Evolutionary conservation across 2,113 vertebrate genomes (phyloP).

Genomic region (Quiscalus mexicanus): DNA sequence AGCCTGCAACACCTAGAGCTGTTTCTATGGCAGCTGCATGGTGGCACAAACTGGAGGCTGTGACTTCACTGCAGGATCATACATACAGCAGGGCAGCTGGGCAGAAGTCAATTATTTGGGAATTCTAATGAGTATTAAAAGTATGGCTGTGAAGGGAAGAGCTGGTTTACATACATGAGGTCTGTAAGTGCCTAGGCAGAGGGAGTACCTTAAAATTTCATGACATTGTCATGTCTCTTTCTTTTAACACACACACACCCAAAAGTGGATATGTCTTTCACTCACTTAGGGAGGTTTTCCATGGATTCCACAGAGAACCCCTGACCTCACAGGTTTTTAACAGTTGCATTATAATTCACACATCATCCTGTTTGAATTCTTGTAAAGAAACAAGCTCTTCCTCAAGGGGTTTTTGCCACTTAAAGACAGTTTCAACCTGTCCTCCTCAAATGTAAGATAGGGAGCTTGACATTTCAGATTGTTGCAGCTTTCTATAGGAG

Average conservation of each 20-base stretch:
- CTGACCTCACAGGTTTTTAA: slow-evolving; percentile 80
- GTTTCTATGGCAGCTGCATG: slow-evolving; percentile 45
- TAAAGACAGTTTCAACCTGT: not conserved
- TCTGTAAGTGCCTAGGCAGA: not conserved
- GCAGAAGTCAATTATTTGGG: not conserved
- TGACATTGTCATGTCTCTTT: not conserved
- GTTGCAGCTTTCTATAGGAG: slow-evolving; percentile 17
- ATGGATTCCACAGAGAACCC: slow-evolving; percentile 78
- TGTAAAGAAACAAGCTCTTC: slow-evolving; percentile 17
- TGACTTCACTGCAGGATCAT: slow-evolving; percentile 12
- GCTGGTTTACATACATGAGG: not conserved
- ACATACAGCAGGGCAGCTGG: not conserved
- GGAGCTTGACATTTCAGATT: slow-evolving; percentile 10
- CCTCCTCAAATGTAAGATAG: not conserved
- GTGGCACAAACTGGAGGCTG: not conserved
- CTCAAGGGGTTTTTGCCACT: not conserved
- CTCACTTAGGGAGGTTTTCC: slow-evolving; percentile 66
- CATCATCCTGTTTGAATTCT: slow-evolving; percentile 82
- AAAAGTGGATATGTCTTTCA: not conserved
- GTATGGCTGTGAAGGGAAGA: not conserved
- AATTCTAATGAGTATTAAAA: not conserved
- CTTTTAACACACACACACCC: not conserved
- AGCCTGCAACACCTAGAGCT: slow-evolving; percentile 1
- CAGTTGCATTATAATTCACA: slow-evolving; percentile 64
- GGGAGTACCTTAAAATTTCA: not conserved